Evolutionary conservation across 2,888 invertebrate species (phyloP), one percentile per base, ranked within the genome.

Genomic region (Acrobeloides nanus): DNA sequence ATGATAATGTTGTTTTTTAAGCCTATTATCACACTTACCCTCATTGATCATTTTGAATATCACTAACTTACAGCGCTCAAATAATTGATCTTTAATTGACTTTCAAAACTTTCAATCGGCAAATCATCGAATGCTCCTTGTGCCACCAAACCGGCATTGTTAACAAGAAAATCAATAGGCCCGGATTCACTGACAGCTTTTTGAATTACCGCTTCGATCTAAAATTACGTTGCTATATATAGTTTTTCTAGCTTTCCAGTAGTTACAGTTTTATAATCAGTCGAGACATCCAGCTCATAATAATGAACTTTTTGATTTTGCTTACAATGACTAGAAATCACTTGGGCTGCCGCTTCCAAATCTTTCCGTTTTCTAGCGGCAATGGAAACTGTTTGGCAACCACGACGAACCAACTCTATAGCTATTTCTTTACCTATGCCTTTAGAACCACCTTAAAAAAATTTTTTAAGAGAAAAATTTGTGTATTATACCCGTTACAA

Each of bases 101-200:
- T 73, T 75, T 80, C 66, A 39, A 68, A 71, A 17, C 54, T 57
- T 3, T 55, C 57, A 29, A 62, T 42, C 3, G 61, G 55, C 7
- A 74, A 42, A 6, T 69, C 62, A 8, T 59, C 60, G 51, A 71
- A 69, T 3, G 57, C 59, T 10, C 58, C 68, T 48, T 72, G 59
- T 12, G 57, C 46, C 10, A 48, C 44, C 15, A 46, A 46, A 8
- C 97, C 97, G 37, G 93, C 95, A 77, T 89, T 92, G 74, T 92
- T 93, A 1, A 93, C 80, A 20, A 97, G 77, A 82, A 92, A 84
- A 72, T 84, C 86, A 64, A 95, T 83, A 0, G 87, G 85, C 0
- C 87, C 89, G 31, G 83, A 76, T 32, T 80, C 53, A 23, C 79
- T 76, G 75, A 88, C 86, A 17, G 84, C 75, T 59, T 80, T 77